Conservation (phyloP, 2,888 invertebrate species). For the Sclerodermus sp. region DNA sequence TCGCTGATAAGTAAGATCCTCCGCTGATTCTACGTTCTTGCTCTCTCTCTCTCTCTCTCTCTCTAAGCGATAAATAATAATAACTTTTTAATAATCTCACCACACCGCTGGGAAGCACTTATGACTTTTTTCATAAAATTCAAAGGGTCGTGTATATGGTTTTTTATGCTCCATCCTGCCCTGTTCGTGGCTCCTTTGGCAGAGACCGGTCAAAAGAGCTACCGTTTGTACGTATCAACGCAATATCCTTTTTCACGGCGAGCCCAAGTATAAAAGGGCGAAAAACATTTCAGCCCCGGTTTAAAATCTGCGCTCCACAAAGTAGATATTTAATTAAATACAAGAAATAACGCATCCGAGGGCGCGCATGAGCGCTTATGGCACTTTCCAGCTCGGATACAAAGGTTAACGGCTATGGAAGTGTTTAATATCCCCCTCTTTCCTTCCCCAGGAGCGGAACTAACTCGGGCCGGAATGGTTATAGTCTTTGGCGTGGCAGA, state of each 20-base stretch:
- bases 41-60: too few species aligned
- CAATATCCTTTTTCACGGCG: conserved; percentile 24
- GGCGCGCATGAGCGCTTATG: not conserved
- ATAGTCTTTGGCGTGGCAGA: too few species aligned
- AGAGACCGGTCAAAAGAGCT: conserved; percentile 13
- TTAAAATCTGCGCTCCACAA: conserved; percentile 15
- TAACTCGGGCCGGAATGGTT: too few species aligned
- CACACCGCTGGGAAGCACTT: too few species aligned
- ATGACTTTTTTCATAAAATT: too few species aligned
- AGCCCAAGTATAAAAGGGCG: conserved; percentile 12
- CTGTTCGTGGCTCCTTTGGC: conserved; percentile 9
- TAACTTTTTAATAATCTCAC: too few species aligned
- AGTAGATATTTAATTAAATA: conserved; percentile 28
- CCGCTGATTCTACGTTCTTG: too few species aligned
- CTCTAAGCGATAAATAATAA: too few species aligned
- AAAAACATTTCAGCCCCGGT: conserved; percentile 19
- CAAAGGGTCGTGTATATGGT: too few species aligned
- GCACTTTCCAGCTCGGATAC: not conserved
- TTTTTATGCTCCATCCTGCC: conserved; percentile 1
- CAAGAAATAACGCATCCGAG: conserved; percentile 14
- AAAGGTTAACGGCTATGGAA: not conserved
- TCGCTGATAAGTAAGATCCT: too few species aligned
- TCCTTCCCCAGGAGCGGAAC: not conserved
- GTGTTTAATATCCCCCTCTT: not conserved
- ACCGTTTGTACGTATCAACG: conserved; percentile 16